phyloP scores from a whole-genome alignment of 1,140 invertebrate genomes.

The Leptinotarsa texana region DNA sequence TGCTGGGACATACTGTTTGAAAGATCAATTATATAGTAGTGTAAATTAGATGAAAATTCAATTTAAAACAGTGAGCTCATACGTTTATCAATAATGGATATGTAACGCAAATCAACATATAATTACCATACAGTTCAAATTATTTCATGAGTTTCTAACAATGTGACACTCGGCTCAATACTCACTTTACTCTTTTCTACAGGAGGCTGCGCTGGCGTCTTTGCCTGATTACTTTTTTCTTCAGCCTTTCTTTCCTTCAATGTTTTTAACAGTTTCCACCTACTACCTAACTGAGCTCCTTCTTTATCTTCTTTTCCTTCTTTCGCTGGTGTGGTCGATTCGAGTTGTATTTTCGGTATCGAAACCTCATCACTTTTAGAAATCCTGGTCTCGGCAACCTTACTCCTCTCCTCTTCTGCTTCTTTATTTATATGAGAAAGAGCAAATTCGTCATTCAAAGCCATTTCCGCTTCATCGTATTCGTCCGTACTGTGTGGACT shows the following conservation, averaged over 20 bases:
- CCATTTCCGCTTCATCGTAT: conserved; percentile 62
- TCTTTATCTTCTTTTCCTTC: conserved; percentile 55
- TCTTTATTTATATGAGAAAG: conserved; percentile 54
- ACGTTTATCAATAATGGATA: too few relatives aligned
- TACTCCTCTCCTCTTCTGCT: conserved; percentile 49
- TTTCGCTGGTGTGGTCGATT: conserved; percentile 56
- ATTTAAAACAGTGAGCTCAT: background rate
- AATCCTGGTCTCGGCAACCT: conserved; percentile 34
- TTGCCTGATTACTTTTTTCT: conserved; percentile 70
- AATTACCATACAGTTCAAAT: background rate
- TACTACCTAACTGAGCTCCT: conserved; percentile 70
- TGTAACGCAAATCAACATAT: background rate
- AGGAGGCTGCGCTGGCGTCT: conserved; percentile 65
- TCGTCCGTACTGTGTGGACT: conserved; percentile 77
- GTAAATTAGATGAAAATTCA: background rate
- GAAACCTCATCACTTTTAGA: conserved; percentile 5
- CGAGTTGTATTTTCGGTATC: conserved; percentile 40
- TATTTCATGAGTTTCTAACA: background rate
- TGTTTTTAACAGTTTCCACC: conserved; percentile 88
- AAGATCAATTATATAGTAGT: background rate
- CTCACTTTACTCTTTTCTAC: conserved; percentile 72
- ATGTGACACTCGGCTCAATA: conserved; percentile 37
- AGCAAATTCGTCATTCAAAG: conserved; percentile 49
- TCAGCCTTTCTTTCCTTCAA: conserved; percentile 87
- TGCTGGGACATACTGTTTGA: too few relatives aligned